A percentile compares a stretch with the other conserved stretches of the same genome.
Conservation (phyloP, 2,113 vertebrate genomes). For the Callorhinus ursinus region DNA sequence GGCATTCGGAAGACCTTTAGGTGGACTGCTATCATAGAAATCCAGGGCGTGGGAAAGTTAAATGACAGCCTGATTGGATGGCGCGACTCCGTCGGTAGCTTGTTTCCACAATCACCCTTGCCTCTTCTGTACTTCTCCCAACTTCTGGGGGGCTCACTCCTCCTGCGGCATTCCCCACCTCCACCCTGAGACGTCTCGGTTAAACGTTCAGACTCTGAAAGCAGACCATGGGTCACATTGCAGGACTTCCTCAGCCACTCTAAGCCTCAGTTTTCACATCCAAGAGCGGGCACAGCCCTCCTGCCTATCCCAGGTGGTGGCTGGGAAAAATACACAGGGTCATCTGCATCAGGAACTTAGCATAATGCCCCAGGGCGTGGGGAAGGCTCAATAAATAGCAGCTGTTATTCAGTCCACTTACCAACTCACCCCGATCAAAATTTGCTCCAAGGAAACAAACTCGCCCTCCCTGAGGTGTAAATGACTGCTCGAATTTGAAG, state of each 20-base stretch:
- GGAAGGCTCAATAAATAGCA: not conserved
- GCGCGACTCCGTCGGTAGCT: not conserved
- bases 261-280: not conserved
- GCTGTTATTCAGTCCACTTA: not conserved
- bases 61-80: not conserved
- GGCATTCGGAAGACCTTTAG: fast-evolving
- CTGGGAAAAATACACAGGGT: not conserved
- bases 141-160: not conserved
- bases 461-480: not conserved
- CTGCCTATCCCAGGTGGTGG: no score
- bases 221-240: not conserved
- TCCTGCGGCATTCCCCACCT: not conserved
- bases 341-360: not conserved
- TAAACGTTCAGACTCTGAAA: not conserved
- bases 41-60: not conserved
- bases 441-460: not conserved
- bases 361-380: no score
- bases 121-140: not conserved
- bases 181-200: not conserved
- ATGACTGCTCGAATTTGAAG: not conserved
- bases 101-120: not conserved
- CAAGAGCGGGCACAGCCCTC: not conserved
- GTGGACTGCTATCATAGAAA: not conserved
- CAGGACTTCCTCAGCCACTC: not conserved
- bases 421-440: not conserved